Evolutionary conservation across 2,888 invertebrate genomes (phyloP).

Genomic region (Lagria hirta): DNA sequence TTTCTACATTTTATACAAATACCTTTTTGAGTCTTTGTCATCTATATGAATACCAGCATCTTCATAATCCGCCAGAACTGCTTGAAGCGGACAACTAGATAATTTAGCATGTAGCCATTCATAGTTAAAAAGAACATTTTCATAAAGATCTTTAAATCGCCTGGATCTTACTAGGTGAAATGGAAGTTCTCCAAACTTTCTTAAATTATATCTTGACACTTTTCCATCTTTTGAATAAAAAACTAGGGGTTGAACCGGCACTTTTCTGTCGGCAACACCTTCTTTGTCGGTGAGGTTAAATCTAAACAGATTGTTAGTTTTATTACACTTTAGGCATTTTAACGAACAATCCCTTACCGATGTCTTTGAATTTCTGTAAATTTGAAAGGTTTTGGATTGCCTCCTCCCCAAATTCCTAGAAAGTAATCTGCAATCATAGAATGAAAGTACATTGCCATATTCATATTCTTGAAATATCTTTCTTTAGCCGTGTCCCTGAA

Average conservation of each 20-base stretch:
- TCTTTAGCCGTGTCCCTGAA: conserved; percentile 93
- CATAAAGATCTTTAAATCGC: conserved; percentile 86
- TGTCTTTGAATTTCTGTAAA: conserved; percentile 96
- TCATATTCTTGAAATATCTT: conserved; percentile 95
- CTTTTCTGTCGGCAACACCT: conserved; percentile 89
- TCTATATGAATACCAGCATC: conserved; percentile 84
- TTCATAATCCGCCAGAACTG: conserved; percentile 93
- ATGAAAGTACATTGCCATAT: conserved; percentile 95
- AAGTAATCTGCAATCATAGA: conserved; percentile 98
- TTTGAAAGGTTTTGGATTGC: conserved; percentile 91
- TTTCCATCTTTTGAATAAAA: conserved; percentile 89
- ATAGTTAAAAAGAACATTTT: conserved; percentile 94
- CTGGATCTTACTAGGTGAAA: conserved; percentile 91
- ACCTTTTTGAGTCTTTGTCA: conserved; percentile 79
- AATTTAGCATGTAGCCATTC: conserved; percentile 97
- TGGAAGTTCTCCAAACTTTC: conserved; percentile 96
- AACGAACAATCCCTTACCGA: conserved; percentile 43
- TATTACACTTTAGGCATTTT: background rate
- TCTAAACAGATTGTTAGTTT: no score
- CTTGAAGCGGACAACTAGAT: conserved; percentile 92
- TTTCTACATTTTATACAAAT: no score
- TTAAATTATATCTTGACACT: conserved; percentile 85
- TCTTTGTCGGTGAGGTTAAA: conserved; percentile 86
- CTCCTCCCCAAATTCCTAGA: conserved; percentile 95
- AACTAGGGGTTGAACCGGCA: conserved; percentile 89